Percentiles rank a stretch among this genome's conserved stretches.
phyloP scores from a whole-genome alignment of 1,140 invertebrate genomes.

The Rhyacophila brunnea region DNA sequence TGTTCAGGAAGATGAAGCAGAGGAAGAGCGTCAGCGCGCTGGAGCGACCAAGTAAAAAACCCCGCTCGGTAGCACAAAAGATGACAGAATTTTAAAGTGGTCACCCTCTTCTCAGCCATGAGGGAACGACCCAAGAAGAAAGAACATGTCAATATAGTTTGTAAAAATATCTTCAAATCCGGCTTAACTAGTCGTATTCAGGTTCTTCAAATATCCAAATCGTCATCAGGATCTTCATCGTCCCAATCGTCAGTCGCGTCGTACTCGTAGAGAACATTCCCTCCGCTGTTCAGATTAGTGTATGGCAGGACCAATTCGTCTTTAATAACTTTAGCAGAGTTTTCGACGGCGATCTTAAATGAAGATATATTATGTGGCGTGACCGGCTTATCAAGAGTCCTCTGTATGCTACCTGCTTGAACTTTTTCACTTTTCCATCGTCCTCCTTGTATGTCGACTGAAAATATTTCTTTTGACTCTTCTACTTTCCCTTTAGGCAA shows the following conservation, averaged over 20 bases:
- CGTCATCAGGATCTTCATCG: conserved; percentile 65
- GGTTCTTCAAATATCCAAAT: conserved; percentile 56
- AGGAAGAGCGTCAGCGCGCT: too few relatives aligned
- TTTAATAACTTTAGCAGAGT: conserved; percentile 54
- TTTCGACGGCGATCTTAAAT: conserved; percentile 59
- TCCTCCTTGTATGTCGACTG: conserved; percentile 45
- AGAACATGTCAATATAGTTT: too few relatives aligned
- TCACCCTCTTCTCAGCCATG: too few relatives aligned
- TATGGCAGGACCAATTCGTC: conserved; percentile 58
- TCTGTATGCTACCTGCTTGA: conserved; percentile 42
- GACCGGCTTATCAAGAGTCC: conserved; percentile 39
- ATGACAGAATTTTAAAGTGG: too few relatives aligned
- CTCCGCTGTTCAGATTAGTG: conserved; percentile 50
- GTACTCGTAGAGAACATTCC: conserved; percentile 56
- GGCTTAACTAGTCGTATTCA: too few relatives aligned
- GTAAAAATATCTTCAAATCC: too few relatives aligned
- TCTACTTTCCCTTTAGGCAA: conserved; percentile 49
- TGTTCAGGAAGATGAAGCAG: too few relatives aligned
- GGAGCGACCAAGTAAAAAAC: too few relatives aligned
- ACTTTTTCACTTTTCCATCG: conserved; percentile 44
- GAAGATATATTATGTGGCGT: conserved; percentile 53
- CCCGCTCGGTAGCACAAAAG: too few relatives aligned
- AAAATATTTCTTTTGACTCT: conserved; percentile 48
- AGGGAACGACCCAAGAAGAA: too few relatives aligned
- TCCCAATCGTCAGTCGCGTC: conserved; percentile 63